These are phyloP conservation scores for Thymelicus sylvestris DNA, from an alignment of 2,888 invertebrate genomes.

Conservation along the genomic window DNA sequence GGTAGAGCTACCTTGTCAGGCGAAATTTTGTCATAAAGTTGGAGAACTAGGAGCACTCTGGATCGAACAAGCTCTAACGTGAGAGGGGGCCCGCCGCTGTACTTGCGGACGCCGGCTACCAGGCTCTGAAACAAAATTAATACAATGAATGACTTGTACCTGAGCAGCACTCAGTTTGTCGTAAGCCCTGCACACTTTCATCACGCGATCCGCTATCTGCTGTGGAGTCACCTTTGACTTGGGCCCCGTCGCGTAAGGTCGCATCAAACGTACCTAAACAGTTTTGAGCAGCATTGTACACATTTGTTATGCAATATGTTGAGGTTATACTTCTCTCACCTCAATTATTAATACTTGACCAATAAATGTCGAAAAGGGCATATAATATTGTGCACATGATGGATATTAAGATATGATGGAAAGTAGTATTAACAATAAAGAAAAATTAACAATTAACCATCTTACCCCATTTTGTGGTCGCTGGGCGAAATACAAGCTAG, in stretches of 20 bases:
- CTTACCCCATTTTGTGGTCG: slow-evolving; percentile 71
- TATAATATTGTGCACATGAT: not conserved
- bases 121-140: slow-evolving; percentile 86
- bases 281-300: slow-evolving; percentile 66
- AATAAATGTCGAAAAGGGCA: not conserved
- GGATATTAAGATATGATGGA: not conserved
- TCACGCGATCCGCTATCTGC: slow-evolving; percentile 91
- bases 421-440: slow-evolving; percentile 33
- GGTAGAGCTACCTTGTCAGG: slow-evolving; percentile 91
- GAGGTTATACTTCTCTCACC: slow-evolving; percentile 64
- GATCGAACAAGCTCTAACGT: slow-evolving; percentile 93
- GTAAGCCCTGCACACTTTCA: slow-evolving; percentile 94
- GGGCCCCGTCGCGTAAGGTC: slow-evolving; percentile 64
- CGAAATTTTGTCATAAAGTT: slow-evolving; percentile 98
- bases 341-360: not conserved
- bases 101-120: slow-evolving; percentile 88
- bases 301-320: slow-evolving; percentile 82
- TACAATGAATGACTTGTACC: slow-evolving; percentile 85
- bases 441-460: slow-evolving; percentile 51
- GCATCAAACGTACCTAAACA: slow-evolving; percentile 75
- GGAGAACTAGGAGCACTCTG: slow-evolving; percentile 97
- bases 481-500: slow-evolving; percentile 56
- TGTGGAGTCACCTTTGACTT: slow-evolving; percentile 83
- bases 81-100: slow-evolving; percentile 91
- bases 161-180: slow-evolving; percentile 95